phyloP scores from a whole-genome alignment of 2,888 invertebrate genomes.

The Acanthosoma haemorrhoidale region DNA sequence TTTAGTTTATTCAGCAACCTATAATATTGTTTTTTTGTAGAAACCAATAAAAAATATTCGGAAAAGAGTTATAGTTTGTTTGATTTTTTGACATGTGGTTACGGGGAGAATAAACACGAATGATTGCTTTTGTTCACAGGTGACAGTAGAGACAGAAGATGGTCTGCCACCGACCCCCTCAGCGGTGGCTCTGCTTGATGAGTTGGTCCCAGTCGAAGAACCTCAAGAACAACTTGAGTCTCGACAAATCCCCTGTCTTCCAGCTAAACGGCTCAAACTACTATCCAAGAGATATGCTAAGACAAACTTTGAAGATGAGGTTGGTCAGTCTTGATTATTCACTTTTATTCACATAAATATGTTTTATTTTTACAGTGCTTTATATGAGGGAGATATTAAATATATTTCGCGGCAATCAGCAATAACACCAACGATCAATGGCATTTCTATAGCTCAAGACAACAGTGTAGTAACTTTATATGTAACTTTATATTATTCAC shows the following conservation, averaged over 20 bases:
- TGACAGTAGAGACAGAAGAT: conserved; percentile 37
- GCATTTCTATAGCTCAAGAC: no score
- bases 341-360: no score
- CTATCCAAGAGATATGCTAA: conserved; percentile 42
- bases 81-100: not conserved
- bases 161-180: conserved; percentile 29
- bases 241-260: conserved; percentile 27
- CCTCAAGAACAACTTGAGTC: conserved; percentile 11
- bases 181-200: conserved; percentile 23
- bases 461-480: no score
- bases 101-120: not conserved
- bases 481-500: no score
- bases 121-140: conserved; percentile 8
- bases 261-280: conserved; percentile 40
- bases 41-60: no score
- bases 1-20: no score
- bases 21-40: no score
- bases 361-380: no score
- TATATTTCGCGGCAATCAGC: no score
- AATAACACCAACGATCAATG: no score
- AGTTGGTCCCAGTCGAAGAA: conserved; percentile 10
- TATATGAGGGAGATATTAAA: no score
- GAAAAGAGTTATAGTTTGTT: no score
- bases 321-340: not conserved
- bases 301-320: conserved; percentile 42